These are phyloP conservation scores for Typhlichthys eigenmanni DNA, from an alignment of 2,797 vertebrate genomes.

Conservation along the genomic window DNA sequence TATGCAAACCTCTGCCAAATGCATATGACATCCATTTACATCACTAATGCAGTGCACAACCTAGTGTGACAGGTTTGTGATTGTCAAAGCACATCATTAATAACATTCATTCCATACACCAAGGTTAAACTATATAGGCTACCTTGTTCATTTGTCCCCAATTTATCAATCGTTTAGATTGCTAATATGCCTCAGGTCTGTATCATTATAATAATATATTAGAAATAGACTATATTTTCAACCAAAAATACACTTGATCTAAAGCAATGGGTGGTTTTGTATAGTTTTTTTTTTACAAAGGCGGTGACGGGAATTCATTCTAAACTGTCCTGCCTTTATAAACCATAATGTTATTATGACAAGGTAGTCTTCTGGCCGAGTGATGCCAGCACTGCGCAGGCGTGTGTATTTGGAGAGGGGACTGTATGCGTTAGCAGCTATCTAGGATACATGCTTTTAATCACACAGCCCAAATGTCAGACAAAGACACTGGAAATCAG, in stretches of 20 bases:
- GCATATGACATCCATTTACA: too few species aligned
- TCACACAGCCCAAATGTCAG: conserved; percentile 36
- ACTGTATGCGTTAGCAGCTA: not conserved
- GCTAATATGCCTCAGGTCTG: too few species aligned
- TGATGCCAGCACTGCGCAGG: not conserved
- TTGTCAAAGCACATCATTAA: too few species aligned
- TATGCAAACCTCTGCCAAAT: too few species aligned
- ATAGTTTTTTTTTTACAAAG: not conserved
- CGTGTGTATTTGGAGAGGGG: too few species aligned
- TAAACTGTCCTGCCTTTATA: not conserved
- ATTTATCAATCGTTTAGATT: too few species aligned
- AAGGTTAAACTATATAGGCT: too few species aligned
- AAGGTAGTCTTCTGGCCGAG: not conserved
- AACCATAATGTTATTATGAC: not conserved
- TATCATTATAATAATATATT: not conserved
- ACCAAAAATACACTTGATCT: not conserved
- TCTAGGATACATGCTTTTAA: conserved; percentile 9
- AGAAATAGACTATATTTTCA: not conserved
- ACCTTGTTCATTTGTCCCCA: too few species aligned
- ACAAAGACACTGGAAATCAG: conserved; percentile 8
- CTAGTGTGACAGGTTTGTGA: too few species aligned
- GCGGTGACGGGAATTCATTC: too few species aligned
- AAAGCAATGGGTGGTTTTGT: not conserved
- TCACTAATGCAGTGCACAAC: too few species aligned
- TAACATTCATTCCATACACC: too few species aligned